Conservation (phyloP, 2,888 invertebrate species). For the Amitus sp. region DNA sequence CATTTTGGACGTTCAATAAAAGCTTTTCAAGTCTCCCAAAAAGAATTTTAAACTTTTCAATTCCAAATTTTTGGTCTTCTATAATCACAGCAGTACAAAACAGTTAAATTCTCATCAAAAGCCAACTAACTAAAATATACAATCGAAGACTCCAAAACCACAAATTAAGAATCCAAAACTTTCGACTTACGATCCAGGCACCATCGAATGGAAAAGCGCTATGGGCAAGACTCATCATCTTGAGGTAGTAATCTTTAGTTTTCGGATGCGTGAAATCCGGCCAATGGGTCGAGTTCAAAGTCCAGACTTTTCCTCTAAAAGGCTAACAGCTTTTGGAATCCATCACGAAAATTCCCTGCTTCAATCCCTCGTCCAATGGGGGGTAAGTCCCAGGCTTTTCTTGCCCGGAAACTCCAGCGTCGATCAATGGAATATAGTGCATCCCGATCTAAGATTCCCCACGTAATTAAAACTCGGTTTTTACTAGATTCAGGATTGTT, state of each 20-base stretch:
- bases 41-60: too few relatives aligned
- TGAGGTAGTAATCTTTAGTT: constrained; percentile 77
- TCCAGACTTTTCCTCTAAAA: constrained; percentile 84
- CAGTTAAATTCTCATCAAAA: too few relatives aligned
- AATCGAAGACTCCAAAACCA: too few relatives aligned
- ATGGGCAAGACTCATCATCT: constrained; percentile 75
- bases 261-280: constrained; percentile 85
- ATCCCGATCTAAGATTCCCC: constrained; percentile 69
- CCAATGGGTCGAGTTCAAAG: constrained; percentile 76
- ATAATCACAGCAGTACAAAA: too few relatives aligned
- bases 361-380: constrained; percentile 80
- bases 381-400: constrained; percentile 75
- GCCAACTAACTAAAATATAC: too few relatives aligned
- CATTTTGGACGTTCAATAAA: too few relatives aligned
- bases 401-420: constrained; percentile 80
- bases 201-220: constrained; percentile 78
- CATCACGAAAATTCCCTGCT: constrained; percentile 79
- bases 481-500: too few relatives aligned
- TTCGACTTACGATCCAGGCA: constrained; percentile 81
- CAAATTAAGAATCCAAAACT: too few relatives aligned
- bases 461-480: too few relatives aligned
- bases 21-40: too few relatives aligned
- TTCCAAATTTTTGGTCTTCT: too few relatives aligned
- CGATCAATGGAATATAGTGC: constrained; percentile 80
- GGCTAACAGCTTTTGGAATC: constrained; percentile 72